Evolutionary conservation across 2,113 vertebrate genomes (phyloP), one percentile per base, ranked within the genome.

Genomic region (Hypocryptadius cinnamomeus): DNA sequence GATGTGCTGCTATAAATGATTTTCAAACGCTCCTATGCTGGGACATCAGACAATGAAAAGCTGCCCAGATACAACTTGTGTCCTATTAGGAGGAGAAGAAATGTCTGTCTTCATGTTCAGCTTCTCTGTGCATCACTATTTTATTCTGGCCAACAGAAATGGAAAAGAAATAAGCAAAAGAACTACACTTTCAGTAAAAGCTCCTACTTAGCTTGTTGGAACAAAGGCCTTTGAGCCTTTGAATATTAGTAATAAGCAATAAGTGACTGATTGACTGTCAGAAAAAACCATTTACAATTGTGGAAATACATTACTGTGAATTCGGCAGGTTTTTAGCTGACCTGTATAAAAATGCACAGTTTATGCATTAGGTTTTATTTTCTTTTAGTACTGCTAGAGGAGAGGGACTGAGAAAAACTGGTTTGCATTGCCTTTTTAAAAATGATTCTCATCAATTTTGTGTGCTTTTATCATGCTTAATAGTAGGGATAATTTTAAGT

Each of bases 11-110:
- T 85, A 33, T 77, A 87, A 96, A 95, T 80, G 85, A 78, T 97
- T 90, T 96, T 96, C 92, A 94, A 71, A 92, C 90, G 85, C 53
- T 94, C 72, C 91, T 92, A 31, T 92, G 96, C 61, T 0, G 39
- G 90, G 51, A 96, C 59, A 81, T 94, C 66, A 96, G 78, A 42
- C 30, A 81, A 20, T 96, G 96, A 95, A 96, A 93, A 65, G 57
- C 77, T 97, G 93, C 93, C 96, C 92, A 96, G 89, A 96, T 94
- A 61, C 82, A 64, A 44, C 90, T 94, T 53, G 57, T 86, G 59
- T 92, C 95, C 90, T 96, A 3, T 85, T 96, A 96, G 54, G 93
- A 94, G 89, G 59, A 92, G 94, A 59, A 96, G 92, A 81, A 96
- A 85, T 89, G 30, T 50, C 57, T 78, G 70, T 69, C 77, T 94